Base-by-base conservation (phyloP, 2,113 vertebrate species). In the Brachyistius frenatus region DNA sequence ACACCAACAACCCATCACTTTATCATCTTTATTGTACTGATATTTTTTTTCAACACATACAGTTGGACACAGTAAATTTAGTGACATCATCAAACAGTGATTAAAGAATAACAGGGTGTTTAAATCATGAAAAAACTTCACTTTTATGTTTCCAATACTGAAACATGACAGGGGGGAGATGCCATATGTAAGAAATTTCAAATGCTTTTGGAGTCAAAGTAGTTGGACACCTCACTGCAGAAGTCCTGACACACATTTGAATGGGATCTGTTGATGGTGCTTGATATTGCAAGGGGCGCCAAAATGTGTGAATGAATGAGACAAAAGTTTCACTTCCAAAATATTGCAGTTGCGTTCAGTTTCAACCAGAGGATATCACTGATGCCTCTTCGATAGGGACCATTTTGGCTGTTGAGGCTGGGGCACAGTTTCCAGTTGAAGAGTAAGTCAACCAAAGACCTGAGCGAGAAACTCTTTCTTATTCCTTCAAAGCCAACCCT, bases 71-170 rank as follows among this genome's bases (percentile, higher is more conserved):
- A 91, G 52, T 85, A 88, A 85, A 79, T 80, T 85, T 78, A 82
- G 86, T 90, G 90, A 94, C 91, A 92, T 93, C 79, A 90, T 93
- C 85, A 77, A 93, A 93, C 88, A 92, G 85, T 86, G 86, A 92
- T 80, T 71, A 83, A 23, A 90, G 72, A 80, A 89, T 73, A 85
- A 86, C 76, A 85, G 32, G 56, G 30, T 87, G 56, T 76, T 80
- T 87, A 41, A 57, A 86, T 79, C 66, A 83, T 65, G 70, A 75
- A 85, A 69, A 5, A 14, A 78, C 58, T 73, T 64, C 52, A 41
- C 57, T 67, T 82, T 39, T 66, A 66, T 75, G 71, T 73, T 81
- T 78, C 52, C 37, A 49, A 56, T 36, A 80, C 39, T 79, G 32
- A 86, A 88, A 88, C 70, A 76, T 46, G 16, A 84, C 70, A 83